Base-by-base conservation (phyloP, 2,888 invertebrate species). In the Troides helena region DNA sequence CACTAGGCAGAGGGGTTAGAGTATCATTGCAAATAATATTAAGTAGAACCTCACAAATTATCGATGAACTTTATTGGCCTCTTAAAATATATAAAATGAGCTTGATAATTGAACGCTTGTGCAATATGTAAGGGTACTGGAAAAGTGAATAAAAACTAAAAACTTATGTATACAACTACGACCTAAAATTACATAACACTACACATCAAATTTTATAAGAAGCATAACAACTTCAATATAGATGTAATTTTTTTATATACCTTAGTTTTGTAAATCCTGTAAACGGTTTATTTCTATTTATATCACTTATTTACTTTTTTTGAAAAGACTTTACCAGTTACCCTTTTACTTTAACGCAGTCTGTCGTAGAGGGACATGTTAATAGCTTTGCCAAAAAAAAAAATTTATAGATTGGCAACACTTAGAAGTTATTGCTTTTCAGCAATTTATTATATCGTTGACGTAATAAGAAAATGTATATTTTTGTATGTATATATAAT, bases 1-100 rank as follows among this genome's bases (percentile, higher is more conserved):
- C 75, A 75, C 78, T 84, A 84, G 81, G 85, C 78, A 80, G 79
- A 75, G 90, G 90, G 90, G 87, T 85, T 87, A 86, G 79, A 84
- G 79, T 76, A 77, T 74, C 73, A 65, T 65, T 58, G 61, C 60
- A 57, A 67, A 60, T 66, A 62, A 25, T 62, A 18, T 62, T 53
- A 56, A 59, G 67, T 67, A 67, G 18, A 67, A 62, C 12, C 21
- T 70, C 66, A 70, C 66, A 70, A 69, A 50, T 65, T 66, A 58
- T 59, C 36, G 23, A 70, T 2, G 79, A 79, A 80, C 78, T 71
- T 75, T 77, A 80, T 78, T 74, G 76, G 81, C 80, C 80, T 80
- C 69, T 75, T 77, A 74, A 74, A 71, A 50, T 70, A 68, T 73
- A 71, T 74, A 72, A 74, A 74, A 62, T 14, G 77, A 78, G 64